Evolutionary conservation across 2,888 invertebrate species (phyloP).

Genomic region (Oeneis ivallda): DNA sequence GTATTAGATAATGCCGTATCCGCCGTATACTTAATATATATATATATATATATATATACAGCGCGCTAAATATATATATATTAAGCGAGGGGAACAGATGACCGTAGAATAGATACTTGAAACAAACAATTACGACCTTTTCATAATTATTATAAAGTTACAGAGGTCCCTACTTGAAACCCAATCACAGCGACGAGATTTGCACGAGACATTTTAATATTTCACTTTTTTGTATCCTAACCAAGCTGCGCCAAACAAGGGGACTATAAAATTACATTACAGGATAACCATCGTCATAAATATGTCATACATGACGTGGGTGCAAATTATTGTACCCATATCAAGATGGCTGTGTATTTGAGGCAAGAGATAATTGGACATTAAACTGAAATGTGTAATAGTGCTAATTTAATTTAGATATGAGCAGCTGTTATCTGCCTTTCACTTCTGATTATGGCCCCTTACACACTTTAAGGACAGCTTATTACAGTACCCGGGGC

Average conservation of each 20-base stretch:
- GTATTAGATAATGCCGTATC: too few species aligned
- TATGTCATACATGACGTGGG: constrained; percentile 45
- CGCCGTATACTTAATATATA: too few species aligned
- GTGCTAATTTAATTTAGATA: constrained; percentile 37
- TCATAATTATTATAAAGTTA: not conserved
- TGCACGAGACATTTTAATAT: constrained; percentile 17
- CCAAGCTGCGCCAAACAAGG: constrained; percentile 13
- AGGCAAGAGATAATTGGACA: constrained; percentile 26
- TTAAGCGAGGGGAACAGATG: not conserved
- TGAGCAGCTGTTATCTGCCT: constrained; percentile 21
- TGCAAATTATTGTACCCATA: constrained; percentile 45
- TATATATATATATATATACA: too few species aligned
- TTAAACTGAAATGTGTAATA: constrained; percentile 31
- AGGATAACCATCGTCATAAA: constrained; percentile 40
- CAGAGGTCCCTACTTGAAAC: not conserved
- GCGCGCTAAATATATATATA: too few species aligned
- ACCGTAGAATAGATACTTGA: not conserved
- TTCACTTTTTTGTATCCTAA: constrained; percentile 14
- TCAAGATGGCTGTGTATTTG: constrained; percentile 36
- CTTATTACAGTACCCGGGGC: too few species aligned
- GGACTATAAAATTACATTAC: constrained; percentile 40
- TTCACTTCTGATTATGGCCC: not conserved
- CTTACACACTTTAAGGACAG: not conserved
- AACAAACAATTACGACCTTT: not conserved
- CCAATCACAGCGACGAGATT: not conserved